These are phyloP conservation scores for Conistra vaccinii DNA, from an alignment of 2,888 invertebrate genomes.

Conservation along the genomic window DNA sequence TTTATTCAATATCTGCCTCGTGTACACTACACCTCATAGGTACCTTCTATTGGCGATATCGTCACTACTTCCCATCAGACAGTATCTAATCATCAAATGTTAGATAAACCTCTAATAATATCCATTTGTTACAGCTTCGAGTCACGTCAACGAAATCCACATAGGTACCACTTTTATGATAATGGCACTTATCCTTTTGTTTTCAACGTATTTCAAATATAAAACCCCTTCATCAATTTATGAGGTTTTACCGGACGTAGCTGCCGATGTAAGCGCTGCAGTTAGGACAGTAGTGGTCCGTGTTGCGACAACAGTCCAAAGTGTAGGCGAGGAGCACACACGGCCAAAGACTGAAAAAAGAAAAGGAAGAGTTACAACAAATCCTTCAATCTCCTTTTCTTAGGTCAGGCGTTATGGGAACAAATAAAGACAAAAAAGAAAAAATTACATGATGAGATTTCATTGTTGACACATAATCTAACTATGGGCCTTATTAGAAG, in stretches of 20 bases:
- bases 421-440: no score
- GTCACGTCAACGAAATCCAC: background rate
- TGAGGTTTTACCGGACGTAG: constrained; percentile 68
- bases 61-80: background rate
- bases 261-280: constrained; percentile 90
- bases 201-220: background rate
- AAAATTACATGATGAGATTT: no score
- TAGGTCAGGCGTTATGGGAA: no score
- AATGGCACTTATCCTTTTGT: background rate
- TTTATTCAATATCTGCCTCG: background rate
- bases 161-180: background rate
- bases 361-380: constrained; percentile 5
- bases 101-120: background rate
- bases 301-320: constrained; percentile 88
- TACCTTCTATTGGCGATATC: background rate
- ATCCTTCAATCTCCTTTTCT: background rate
- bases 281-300: constrained; percentile 90
- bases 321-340: constrained; percentile 90
- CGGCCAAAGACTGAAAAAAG: constrained; percentile 42
- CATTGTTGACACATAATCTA: no score
- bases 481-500: no score
- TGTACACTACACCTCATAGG: background rate
- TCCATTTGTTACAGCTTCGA: background rate
- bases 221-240: background rate
- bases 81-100: background rate